Evolutionary conservation across 1,140 invertebrate species (phyloP), one percentile per base, ranked within the genome.

Genomic region (Drosophila mauritiana): DNA sequence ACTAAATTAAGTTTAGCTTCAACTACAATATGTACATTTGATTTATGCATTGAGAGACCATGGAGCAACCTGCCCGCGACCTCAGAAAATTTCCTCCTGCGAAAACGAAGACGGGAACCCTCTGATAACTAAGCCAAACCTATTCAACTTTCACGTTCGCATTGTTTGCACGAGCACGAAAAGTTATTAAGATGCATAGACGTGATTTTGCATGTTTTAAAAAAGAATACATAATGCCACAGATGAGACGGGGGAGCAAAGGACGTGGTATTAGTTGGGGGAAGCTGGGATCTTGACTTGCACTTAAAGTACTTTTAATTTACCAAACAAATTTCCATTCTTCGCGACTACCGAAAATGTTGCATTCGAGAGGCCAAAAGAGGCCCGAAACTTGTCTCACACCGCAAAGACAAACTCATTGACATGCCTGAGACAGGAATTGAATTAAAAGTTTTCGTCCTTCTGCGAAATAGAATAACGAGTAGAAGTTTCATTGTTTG

Each of bases 141-240:
- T 80, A 84, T 84, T 75, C 81, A 84, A 84, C 73, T 84, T 84
- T 84, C 81, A 84, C 81, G 81, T 84, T 84, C 80, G 76, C 81
- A 84, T 84, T 84, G 81, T 84, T 84, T 84, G 81, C 81, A 68
- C 76, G 76, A 84, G 81, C 81, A 84, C 81, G 81, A 85, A 84
- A 80, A 85, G 81, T 85, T 85, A 85, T 85, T 85, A 85, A 85
- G 81, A 85, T 85, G 73, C 81, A 78, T 80, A 85, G 81, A 85
- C 81, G 81, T 85, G 81, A 85, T 85, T 85, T 70, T 85, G 81
- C 81, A 85, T 85, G 73, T 85, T 85, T 80, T 78, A 73, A 73
- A 84, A 84, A 84, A 83, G 56, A 65, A 76, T 72, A 72, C 68
- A 72, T 72, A 76, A 76, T 76, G 72, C 40, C 36, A 17, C 49